Percentiles rank a stretch among this genome's conserved stretches.
These are phyloP conservation scores for Labrus mixtus DNA, from an alignment of 2,113 vertebrate species.

Conservation along the genomic window DNA sequence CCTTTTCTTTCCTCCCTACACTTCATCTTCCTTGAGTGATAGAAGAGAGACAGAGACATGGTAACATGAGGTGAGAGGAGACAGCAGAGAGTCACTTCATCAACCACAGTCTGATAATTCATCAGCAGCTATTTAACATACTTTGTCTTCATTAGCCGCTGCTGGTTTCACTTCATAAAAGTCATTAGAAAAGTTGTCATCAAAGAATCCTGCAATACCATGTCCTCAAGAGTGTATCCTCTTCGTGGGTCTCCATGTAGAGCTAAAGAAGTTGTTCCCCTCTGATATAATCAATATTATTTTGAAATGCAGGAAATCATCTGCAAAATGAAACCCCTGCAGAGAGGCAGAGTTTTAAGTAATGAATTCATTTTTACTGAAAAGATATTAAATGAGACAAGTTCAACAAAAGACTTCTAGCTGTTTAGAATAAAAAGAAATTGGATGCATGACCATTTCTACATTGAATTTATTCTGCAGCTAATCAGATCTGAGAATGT, in stretches of 20 bases:
- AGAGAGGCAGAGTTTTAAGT: too few species aligned
- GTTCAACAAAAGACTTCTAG: too few species aligned
- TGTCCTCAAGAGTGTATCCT: background rate
- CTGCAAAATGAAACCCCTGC: too few species aligned
- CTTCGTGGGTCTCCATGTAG: conserved; percentile 19
- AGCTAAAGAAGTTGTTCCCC: background rate
- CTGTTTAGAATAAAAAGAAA: too few species aligned
- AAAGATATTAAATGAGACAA: too few species aligned
- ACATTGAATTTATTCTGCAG: too few species aligned
- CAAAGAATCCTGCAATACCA: conserved; percentile 34
- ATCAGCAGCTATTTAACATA: conserved; percentile 75
- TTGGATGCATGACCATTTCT: too few species aligned
- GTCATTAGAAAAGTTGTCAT: conserved; percentile 68
- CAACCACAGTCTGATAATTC: conserved; percentile 75
- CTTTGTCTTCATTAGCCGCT: conserved; percentile 78
- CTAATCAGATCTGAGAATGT: too few species aligned
- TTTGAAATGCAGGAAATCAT: too few species aligned
- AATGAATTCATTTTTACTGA: too few species aligned
- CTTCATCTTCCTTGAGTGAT: conserved; percentile 11
- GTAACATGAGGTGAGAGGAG: background rate
- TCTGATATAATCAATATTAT: background rate
- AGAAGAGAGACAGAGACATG: background rate
- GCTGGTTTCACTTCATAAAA: conserved; percentile 59
- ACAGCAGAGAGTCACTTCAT: conserved; percentile 44
- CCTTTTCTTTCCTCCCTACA: background rate